Evolutionary conservation across 2,888 invertebrate species (phyloP).

Genomic region (Geotrupes spiniger): DNA sequence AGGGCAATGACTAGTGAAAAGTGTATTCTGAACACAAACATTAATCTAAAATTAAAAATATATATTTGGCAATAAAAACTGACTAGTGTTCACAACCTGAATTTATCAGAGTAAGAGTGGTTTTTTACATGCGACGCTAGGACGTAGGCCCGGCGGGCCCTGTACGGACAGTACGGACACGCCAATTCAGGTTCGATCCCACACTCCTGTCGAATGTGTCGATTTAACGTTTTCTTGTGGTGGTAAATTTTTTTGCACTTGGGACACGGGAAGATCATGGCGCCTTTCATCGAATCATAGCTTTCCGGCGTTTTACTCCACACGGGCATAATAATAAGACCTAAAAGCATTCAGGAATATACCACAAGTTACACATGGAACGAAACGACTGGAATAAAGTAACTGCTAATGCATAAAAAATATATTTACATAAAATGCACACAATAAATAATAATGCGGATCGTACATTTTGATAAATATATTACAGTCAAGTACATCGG

Average conservation of each 20-base stretch:
- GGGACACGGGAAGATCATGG: conserved; percentile 44
- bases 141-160: conserved; percentile 60
- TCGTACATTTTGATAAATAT: too few relatives aligned
- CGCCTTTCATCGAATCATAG: conserved; percentile 42
- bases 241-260: conserved; percentile 53
- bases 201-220: conserved; percentile 54
- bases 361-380: too few relatives aligned
- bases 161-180: conserved; percentile 62
- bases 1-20: too few relatives aligned
- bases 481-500: too few relatives aligned
- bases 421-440: too few relatives aligned
- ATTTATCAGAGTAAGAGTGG: conserved; percentile 29
- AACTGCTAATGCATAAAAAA: too few relatives aligned
- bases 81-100: conserved; percentile 18
- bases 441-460: too few relatives aligned
- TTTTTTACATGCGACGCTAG: conserved; percentile 47
- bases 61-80: too few relatives aligned
- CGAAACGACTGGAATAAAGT: too few relatives aligned
- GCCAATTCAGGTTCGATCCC: conserved; percentile 52
- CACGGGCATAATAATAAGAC: conserved; percentile 11
- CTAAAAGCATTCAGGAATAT: conserved; percentile 10
- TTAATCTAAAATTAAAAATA: too few relatives aligned
- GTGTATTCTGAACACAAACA: too few relatives aligned
- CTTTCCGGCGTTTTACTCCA: conserved; percentile 6
- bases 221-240: conserved; percentile 52